Evolutionary conservation across 2,113 vertebrate species (phyloP).

Genomic region (Conger conger): DNA sequence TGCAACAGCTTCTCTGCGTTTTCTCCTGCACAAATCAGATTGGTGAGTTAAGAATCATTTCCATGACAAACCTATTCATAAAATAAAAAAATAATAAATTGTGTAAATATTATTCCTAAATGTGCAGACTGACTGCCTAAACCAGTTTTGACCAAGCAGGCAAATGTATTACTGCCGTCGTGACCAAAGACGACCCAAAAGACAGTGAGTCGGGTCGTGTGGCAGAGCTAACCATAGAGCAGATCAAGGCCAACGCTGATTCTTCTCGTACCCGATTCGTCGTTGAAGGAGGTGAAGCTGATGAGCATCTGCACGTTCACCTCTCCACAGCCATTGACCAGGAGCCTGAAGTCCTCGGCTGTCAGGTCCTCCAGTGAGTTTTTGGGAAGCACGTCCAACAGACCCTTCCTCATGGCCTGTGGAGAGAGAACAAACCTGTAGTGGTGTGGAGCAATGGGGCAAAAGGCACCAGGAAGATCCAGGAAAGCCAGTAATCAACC

Average conservation of each 20-base stretch:
- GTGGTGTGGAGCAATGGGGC: too few relatives aligned
- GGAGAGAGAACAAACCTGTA: too few relatives aligned
- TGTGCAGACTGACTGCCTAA: neutral
- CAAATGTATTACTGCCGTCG: neutral
- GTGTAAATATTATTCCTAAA: neutral
- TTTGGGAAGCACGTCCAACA: slow-evolving; percentile 96
- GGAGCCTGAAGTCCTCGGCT: slow-evolving; percentile 94
- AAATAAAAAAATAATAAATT: too few relatives aligned
- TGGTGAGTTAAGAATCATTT: neutral
- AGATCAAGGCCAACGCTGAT: neutral
- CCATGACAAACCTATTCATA: neutral
- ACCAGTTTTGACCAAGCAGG: neutral
- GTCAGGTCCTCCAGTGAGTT: slow-evolving; percentile 97
- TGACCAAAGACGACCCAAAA: neutral
- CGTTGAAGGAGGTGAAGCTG: slow-evolving; percentile 99
- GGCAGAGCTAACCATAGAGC: neutral
- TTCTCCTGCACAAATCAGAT: slow-evolving; percentile 75
- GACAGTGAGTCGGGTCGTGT: neutral
- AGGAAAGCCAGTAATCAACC: too few relatives aligned
- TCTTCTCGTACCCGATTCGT: slow-evolving; percentile 86
- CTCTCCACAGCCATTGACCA: slow-evolving; percentile 97
- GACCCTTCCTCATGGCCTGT: slow-evolving; percentile 97
- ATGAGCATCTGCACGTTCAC: slow-evolving; percentile 99
- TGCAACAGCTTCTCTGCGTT: slow-evolving; percentile 98
- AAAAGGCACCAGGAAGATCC: too few relatives aligned